Percentiles rank a stretch among this genome's conserved stretches.
Evolutionary conservation across 2,113 vertebrate genomes (phyloP).

Genomic region (Sylvilagus bachmani): DNA sequence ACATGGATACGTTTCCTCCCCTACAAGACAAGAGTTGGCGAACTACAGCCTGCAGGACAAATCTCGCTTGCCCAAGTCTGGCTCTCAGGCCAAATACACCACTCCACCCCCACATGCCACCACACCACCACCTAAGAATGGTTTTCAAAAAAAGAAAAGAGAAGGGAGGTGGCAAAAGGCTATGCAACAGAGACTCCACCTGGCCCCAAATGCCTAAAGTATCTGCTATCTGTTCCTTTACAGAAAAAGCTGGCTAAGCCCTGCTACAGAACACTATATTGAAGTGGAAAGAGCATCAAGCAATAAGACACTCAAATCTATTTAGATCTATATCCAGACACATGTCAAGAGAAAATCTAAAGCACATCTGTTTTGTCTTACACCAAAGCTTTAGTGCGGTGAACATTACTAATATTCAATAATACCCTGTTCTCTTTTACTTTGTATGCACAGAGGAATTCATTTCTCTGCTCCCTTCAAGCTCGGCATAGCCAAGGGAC

Average conservation of each 20-base stretch:
- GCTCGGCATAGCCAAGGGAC: neutral
- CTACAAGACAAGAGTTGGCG: neutral
- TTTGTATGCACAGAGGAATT: neutral
- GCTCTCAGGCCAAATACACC: neutral
- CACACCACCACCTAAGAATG: neutral
- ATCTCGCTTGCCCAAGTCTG: neutral
- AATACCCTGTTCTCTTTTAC: neutral
- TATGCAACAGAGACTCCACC: neutral
- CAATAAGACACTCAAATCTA: conserved; percentile 45
- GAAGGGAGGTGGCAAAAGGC: neutral
- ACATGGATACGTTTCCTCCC: neutral
- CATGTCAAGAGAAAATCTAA: conserved; percentile 13
- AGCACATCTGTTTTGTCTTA: conserved; percentile 17
- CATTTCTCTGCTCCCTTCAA: neutral
- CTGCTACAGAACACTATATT: neutral
- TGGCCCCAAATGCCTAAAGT: neutral
- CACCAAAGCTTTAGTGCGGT: neutral
- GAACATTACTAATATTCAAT: neutral
- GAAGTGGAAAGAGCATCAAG: neutral
- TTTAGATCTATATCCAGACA: conserved; percentile 15
- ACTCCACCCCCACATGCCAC: neutral
- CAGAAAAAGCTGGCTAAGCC: neutral
- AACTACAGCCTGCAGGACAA: neutral
- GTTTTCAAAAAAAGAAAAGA: neutral
- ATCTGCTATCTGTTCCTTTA: neutral